These are phyloP conservation scores for Euzetes globulus DNA, from an alignment of 2,888 invertebrate genomes.

Conservation along the genomic window DNA sequence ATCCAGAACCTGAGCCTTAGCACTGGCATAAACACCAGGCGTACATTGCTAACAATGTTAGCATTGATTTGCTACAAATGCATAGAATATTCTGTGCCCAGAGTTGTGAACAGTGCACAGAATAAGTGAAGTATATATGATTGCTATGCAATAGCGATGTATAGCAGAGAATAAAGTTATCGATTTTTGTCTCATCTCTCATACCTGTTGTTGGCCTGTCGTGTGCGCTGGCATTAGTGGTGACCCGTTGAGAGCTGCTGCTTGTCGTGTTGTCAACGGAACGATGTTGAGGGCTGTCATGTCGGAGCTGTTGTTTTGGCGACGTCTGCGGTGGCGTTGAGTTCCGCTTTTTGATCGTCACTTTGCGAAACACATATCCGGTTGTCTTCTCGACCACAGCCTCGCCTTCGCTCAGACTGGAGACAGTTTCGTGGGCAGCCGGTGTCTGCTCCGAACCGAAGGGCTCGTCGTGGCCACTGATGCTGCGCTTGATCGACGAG, in stretches of 20 bases:
- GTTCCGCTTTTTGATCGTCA: slow-evolving; percentile 56
- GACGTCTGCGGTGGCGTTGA: not conserved
- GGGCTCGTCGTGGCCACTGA: not conserved
- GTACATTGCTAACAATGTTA: not conserved
- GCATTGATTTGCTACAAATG: not conserved
- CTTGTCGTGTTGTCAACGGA: not conserved
- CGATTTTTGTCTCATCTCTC: not conserved
- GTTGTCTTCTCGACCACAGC: slow-evolving; percentile 54
- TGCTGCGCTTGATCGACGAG: not conserved
- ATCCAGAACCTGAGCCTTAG: not conserved
- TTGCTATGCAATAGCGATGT: too few species aligned
- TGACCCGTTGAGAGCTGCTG: not conserved
- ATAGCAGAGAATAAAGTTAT: not conserved
- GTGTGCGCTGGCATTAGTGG: not conserved
- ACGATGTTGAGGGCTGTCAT: not conserved
- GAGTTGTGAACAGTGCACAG: too few species aligned
- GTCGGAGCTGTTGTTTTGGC: not conserved
- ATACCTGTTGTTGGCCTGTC: slow-evolving; percentile 11
- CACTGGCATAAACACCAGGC: not conserved
- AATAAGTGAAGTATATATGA: too few species aligned
- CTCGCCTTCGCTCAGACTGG: slow-evolving; percentile 37
- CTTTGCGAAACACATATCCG: slow-evolving; percentile 59
- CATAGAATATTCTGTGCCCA: not conserved
- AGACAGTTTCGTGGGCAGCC: not conserved
- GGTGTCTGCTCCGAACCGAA: not conserved